Percentiles rank a stretch among this genome's conserved stretches.
Evolutionary conservation across 2,797 vertebrate species (phyloP).

Genomic region (Muscicapa striata): DNA sequence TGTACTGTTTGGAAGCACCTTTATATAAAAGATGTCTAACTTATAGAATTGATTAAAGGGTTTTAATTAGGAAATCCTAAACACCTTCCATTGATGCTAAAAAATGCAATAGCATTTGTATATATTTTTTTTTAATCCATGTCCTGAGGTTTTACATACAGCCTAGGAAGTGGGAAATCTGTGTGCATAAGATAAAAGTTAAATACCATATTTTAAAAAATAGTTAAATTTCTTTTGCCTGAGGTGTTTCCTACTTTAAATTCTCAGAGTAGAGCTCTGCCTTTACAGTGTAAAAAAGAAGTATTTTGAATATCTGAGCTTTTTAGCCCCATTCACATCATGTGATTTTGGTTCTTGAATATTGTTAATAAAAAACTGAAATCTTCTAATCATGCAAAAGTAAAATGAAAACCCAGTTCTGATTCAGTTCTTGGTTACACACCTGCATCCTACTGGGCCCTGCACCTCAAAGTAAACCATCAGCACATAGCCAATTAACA

Average conservation of each 20-base stretch:
- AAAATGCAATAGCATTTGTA: not conserved
- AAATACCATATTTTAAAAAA: not conserved
- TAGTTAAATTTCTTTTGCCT: not conserved
- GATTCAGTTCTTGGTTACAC: not conserved
- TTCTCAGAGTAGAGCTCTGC: not conserved
- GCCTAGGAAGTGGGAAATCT: not conserved
- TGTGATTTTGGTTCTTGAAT: not conserved
- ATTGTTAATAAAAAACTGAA: not conserved
- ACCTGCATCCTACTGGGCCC: not conserved
- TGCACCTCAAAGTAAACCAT: not conserved
- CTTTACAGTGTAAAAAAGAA: not conserved
- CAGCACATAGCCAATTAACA: fast-evolving
- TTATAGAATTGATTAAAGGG: not conserved
- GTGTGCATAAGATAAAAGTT: not conserved
- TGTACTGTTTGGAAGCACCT: not conserved
- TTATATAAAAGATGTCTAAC: not conserved
- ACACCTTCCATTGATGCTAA: not conserved
- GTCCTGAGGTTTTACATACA: not conserved
- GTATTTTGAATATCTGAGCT: not conserved
- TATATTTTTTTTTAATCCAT: not conserved
- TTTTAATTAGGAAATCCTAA: not conserved
- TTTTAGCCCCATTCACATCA: not conserved
- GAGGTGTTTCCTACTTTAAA: not conserved
- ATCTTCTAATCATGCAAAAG: not conserved
- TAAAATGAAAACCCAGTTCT: not conserved